phyloP scores from a whole-genome alignment of 2,797 vertebrate genomes.

The Gymnopithys bicolor region DNA sequence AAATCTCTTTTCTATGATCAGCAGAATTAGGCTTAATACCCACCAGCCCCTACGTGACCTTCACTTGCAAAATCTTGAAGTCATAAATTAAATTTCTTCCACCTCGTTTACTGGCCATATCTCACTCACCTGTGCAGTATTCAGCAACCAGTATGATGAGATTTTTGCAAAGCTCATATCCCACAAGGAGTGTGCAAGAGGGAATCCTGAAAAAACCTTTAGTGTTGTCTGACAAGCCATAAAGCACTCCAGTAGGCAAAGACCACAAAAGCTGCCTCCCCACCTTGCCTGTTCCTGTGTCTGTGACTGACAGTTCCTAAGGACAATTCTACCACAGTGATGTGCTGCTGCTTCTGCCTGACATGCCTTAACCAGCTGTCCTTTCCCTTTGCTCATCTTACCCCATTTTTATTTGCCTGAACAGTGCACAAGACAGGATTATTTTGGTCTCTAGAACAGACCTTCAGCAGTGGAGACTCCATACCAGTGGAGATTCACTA shows the following conservation, averaged over 20 bases:
- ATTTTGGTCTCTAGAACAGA: neutral
- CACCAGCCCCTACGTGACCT: neutral
- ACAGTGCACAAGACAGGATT: neutral
- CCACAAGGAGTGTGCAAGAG: neutral
- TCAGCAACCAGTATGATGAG: rapidly evolving
- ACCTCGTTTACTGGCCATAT: neutral
- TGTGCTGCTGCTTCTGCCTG: neutral
- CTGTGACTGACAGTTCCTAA: neutral
- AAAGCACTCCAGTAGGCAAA: neutral
- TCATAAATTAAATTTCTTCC: neutral
- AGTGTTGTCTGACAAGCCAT: neutral
- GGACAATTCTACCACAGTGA: neutral
- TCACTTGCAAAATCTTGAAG: neutral
- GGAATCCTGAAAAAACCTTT: neutral
- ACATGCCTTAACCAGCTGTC: neutral
- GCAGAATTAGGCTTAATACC: neutral
- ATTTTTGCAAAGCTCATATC: neutral
- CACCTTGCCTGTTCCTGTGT: neutral
- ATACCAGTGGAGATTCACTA: neutral
- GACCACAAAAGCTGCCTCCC: neutral
- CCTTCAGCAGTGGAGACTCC: neutral
- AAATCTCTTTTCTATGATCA: neutral
- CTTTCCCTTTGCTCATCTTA: neutral
- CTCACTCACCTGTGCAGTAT: neutral
- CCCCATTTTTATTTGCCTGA: neutral